Conservation (phyloP, 2,888 invertebrate species). For the Cerastoderma edule region DNA sequence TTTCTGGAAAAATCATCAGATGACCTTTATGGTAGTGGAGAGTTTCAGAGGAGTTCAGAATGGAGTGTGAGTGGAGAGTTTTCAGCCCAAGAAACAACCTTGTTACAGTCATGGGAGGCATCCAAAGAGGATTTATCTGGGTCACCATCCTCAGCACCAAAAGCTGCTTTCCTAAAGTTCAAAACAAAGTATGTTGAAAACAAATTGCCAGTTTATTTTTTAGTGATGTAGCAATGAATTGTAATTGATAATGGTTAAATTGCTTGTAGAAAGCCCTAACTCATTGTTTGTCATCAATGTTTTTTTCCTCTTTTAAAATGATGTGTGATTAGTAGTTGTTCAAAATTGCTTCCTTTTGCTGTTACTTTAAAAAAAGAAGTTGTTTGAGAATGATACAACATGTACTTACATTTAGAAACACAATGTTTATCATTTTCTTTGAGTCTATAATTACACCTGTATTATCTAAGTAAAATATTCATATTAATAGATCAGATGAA, state of each 20-base stretch:
- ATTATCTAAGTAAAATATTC: no score
- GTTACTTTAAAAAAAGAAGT: no score
- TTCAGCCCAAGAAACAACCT: conserved; percentile 52
- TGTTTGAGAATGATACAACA: no score
- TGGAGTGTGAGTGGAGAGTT: conserved; percentile 38
- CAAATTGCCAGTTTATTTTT: no score
- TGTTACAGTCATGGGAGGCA: conserved; percentile 55
- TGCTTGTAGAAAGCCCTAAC: no score
- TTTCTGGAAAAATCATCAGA: not conserved
- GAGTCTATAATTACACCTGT: not conserved
- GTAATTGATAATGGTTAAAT: no score
- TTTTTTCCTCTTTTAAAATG: conserved; percentile 7
- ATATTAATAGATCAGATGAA: no score
- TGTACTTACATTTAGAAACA: no score
- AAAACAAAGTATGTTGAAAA: conserved; percentile 38
- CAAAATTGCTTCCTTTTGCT: no score
- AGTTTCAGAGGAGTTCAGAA: conserved; percentile 50
- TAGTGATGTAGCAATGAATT: no score
- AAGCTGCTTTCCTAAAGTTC: conserved; percentile 43
- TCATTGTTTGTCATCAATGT: conserved; percentile 1
- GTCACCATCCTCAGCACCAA: conserved; percentile 36
- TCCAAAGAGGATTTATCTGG: conserved; percentile 21
- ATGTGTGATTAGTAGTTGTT: no score
- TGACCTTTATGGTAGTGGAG: conserved; percentile 39
- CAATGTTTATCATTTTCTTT: no score